These are phyloP conservation scores for Chelidonichthys spinosus DNA, from an alignment of 2,797 vertebrate species.

Conservation along the genomic window DNA sequence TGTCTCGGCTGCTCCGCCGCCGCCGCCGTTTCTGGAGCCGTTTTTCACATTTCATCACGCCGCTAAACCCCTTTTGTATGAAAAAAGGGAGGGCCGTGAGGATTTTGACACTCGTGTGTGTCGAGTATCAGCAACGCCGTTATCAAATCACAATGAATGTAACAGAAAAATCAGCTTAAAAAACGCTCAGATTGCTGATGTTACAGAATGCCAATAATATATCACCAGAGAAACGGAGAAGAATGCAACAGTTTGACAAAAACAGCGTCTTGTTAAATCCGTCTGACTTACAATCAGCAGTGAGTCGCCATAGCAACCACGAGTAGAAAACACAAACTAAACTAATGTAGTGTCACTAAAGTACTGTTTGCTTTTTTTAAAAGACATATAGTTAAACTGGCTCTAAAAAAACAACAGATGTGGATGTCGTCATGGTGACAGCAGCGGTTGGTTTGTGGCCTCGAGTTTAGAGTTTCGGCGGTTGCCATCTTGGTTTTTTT, in stretches of 20 bases:
- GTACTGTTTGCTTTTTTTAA: no score
- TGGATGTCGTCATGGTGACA: no score
- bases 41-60: constrained; percentile 49
- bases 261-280: neutral
- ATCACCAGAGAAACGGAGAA: neutral
- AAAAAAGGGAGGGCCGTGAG: constrained; percentile 1
- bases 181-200: constrained; percentile 15
- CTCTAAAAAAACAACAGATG: no score
- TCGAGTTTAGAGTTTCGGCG: no score
- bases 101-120: constrained; percentile 41
- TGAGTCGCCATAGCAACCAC: neutral
- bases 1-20: constrained; percentile 46
- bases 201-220: neutral
- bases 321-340: neutral
- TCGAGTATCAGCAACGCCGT: constrained; percentile 14
- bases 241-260: constrained; percentile 1
- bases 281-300: neutral
- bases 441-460: no score
- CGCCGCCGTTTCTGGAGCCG: constrained; percentile 3
- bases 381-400: no score
- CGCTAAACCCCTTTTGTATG: constrained; percentile 24
- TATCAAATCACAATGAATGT: constrained; percentile 22
- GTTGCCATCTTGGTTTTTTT: no score
- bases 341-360: no score
- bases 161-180: constrained; percentile 16